These are phyloP conservation scores for Poeciliopsis infans DNA, from an alignment of 2,797 vertebrate genomes.

Conservation along the genomic window DNA sequence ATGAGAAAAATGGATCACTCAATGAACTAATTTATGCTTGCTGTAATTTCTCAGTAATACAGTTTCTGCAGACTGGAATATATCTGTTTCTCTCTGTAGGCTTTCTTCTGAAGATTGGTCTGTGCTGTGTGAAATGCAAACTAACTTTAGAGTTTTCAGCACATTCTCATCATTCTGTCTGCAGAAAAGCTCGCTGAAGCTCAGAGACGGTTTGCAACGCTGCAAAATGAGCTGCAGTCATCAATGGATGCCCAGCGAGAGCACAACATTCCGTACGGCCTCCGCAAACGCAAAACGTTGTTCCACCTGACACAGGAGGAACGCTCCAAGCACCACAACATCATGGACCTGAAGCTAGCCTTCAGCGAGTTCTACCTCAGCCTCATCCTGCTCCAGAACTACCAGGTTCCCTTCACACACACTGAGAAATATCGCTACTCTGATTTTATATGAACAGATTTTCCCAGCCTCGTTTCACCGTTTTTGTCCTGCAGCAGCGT, in stretches of 20 bases:
- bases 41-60: neutral
- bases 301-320: constrained; percentile 95
- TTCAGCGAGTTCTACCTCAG: constrained; percentile 99
- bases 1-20: neutral
- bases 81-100: neutral
- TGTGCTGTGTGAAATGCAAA: neutral
- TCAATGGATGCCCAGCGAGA: constrained; percentile 94
- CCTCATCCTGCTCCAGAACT: constrained; percentile 94
- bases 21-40: neutral
- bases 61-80: neutral
- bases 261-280: constrained; percentile 82
- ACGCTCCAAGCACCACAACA: constrained; percentile 93
- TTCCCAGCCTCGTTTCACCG: neutral
- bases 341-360: constrained; percentile 94
- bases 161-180: neutral
- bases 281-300: constrained; percentile 89
- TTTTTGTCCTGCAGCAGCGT: neutral
- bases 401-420: constrained; percentile 81
- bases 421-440: neutral
- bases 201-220: constrained; percentile 92
- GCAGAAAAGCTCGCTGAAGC: constrained; percentile 96
- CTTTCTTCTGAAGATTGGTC: neutral
- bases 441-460: neutral
- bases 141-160: neutral
- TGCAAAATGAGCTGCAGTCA: constrained; percentile 96